A percentile compares a stretch with the other conserved stretches of the same genome.
These are phyloP conservation scores for Toxonevra muliebris DNA, from an alignment of 2,888 invertebrate species.

Conservation along the genomic window DNA sequence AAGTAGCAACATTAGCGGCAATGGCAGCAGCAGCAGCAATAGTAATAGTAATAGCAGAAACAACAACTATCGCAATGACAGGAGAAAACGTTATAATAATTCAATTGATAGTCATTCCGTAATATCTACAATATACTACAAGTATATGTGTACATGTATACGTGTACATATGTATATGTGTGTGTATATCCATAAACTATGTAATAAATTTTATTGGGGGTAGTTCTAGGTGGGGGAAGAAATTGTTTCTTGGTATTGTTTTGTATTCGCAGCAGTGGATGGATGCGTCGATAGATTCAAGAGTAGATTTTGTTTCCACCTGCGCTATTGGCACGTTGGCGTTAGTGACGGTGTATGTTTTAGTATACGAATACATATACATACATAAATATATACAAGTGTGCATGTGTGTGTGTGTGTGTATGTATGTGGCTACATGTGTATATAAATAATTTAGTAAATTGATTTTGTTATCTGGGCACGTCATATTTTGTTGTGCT, in stretches of 20 bases:
- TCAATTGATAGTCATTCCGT: conserved; percentile 33
- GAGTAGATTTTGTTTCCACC: conserved; percentile 2
- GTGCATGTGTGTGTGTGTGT: background rate
- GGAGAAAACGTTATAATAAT: conserved; percentile 33
- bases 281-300: too few relatives aligned
- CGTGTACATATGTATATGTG: conserved; percentile 5
- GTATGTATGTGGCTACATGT: background rate
- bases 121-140: conserved; percentile 7
- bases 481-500: conserved; percentile 31
- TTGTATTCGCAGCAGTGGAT: too few relatives aligned
- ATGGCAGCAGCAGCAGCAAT: conserved; percentile 26
- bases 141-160: background rate
- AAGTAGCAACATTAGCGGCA: conserved; percentile 19
- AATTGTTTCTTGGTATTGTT: too few relatives aligned
- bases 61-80: conserved; percentile 21
- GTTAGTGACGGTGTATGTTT: too few relatives aligned
- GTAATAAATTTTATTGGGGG: too few relatives aligned
- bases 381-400: background rate
- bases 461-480: conserved; percentile 39
- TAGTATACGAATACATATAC: background rate
- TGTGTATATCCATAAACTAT: background rate
- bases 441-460: conserved; percentile 33
- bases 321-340: background rate
- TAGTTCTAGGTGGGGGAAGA: too few relatives aligned
- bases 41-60: too few relatives aligned